Evolutionary conservation across 2,888 invertebrate species (phyloP), one percentile per base, ranked within the genome.

Genomic region (Hyppa rectilinea): DNA sequence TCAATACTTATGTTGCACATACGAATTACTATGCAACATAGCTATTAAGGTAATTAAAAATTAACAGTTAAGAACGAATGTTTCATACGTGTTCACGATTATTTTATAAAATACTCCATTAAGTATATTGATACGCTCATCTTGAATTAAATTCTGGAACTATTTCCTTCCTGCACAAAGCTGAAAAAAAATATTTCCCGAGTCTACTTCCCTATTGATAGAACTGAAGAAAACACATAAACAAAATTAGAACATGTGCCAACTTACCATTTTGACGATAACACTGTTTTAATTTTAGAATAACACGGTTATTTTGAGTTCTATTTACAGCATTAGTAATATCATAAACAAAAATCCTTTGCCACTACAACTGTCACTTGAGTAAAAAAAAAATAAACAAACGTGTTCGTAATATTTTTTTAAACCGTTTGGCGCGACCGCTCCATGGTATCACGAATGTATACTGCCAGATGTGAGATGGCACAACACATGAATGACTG

Each of bases 211-310:
- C 49, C 36, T 40, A 53, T 62, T 64, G 40, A 58, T 26, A 76
- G 34, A 61, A 17, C 50, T 60, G 55, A 65, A 80, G 17, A 60
- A 75, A 75, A 75, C 56, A 59, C 56, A 71, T 43, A 78, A 78
- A 78, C 71, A 82, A 75, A 75, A 68, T 53, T 14, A 55, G 56
- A 78, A 78, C 72, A 69, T 66, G 67, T 85, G 81, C 84, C 85
- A 86, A 87, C 87, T 87, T 85, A 87, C 87, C 87, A 87, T 87
- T 75, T 70, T 61, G 82, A 70, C 65, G 55, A 53, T 45, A 50
- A 38, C 56, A 65, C 59, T 31, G 45, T 60, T 67, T 63, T 75
- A 80, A 70, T 52, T 68, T 75, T 73, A 80, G 70, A 78, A 60
- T 38, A 50, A 14, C 62, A 68, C 56, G 56, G 40, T 55, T 58